Base-by-base conservation (phyloP, 2,888 invertebrate species). In the Automeris io region DNA sequence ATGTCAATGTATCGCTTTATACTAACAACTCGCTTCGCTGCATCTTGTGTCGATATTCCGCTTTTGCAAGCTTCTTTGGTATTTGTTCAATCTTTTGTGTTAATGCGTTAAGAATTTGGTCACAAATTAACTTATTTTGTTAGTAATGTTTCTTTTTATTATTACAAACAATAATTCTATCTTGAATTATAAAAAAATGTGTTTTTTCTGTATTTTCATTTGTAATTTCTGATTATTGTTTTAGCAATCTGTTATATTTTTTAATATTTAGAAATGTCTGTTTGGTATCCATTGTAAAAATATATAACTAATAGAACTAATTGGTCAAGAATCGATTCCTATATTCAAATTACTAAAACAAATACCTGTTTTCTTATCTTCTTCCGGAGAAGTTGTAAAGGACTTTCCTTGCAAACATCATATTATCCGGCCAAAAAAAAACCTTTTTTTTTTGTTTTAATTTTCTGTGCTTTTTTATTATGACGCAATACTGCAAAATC, bases 21-120 rank as follows among this genome's bases (percentile, higher is more conserved):
- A 56, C 65, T 68, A 63, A 63, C 62, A 11, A 29, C 59, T 70
- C 72, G 73, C 70, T 73, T 64, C 67, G 61, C 61, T 52, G 70
- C 71, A 68, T 68, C n/a, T 29, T 29, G 54, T 43, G 48, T 48
- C 61, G 57, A 18, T n/a, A 12, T 32, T 23, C 18, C 31, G 32
- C 37, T 37, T 29, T 16, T 29, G 16, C 16, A 8, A 16, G 29
- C 16, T 16, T 16, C 16, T 9, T 29, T 16, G 13, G 29, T n/a
- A 29, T 7, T 29, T 29, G 24, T 16, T 29, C n/a, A 8, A 8
- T 16, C 9, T 29, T 3, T 6, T n/a, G 22, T n/a, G n/a, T 16
- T 16, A 29, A 29, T 29, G 5, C 11, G 2, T 29, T 16, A 29
- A 16, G 26, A 13, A 2, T 26, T 5, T 26, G 6, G n/a, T n/a